phyloP scores from a whole-genome alignment of 2,797 vertebrate species.

The Scolopax rusticola region DNA sequence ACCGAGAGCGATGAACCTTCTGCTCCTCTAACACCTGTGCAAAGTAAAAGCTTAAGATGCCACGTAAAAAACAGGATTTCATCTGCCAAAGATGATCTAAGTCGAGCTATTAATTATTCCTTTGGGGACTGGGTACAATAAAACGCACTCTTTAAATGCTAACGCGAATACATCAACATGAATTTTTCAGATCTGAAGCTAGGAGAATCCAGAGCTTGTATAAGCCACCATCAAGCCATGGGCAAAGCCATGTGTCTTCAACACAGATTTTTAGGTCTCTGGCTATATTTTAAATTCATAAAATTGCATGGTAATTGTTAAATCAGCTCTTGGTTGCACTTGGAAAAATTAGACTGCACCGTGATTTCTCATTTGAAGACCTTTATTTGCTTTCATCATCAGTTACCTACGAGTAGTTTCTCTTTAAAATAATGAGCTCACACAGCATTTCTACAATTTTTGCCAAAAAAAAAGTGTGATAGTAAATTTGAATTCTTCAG shows the following conservation, averaged over 20 bases:
- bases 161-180: not conserved
- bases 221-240: not conserved
- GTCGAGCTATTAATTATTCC: slow-evolving; percentile 66
- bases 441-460: not conserved
- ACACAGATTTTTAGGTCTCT: not conserved
- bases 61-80: slow-evolving; percentile 36
- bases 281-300: not conserved
- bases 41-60: slow-evolving; percentile 25
- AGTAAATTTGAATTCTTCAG: not conserved
- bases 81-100: slow-evolving; percentile 56
- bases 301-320: not conserved
- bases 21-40: slow-evolving; percentile 48
- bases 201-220: not conserved
- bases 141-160: not conserved
- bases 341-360: not conserved
- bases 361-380: not conserved
- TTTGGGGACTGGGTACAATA: slow-evolving; percentile 21
- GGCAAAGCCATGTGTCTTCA: not conserved
- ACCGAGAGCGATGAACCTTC: slow-evolving; percentile 20
- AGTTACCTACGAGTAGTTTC: not conserved
- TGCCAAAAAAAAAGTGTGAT: not conserved
- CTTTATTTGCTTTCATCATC: not conserved
- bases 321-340: not conserved
- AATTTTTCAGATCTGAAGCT: not conserved
- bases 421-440: not conserved